phyloP scores from a whole-genome alignment of 2,113 vertebrate species.

The Xenotilapia leptura region DNA sequence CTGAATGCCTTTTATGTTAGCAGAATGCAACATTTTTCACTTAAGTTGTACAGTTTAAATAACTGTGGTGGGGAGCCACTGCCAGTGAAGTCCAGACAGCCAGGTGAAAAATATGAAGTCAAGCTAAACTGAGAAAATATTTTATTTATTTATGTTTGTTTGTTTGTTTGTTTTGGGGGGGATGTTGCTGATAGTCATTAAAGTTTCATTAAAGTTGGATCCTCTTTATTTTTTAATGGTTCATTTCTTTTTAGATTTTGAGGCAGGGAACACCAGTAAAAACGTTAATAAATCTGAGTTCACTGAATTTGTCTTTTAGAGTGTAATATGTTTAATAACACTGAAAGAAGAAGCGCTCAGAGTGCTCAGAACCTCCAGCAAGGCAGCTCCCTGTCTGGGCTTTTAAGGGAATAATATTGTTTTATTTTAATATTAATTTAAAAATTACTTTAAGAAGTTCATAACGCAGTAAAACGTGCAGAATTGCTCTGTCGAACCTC shows the following conservation, averaged over 20 bases:
- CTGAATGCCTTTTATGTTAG: not conserved
- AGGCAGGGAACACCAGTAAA: not conserved
- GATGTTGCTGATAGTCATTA: rapidly evolving
- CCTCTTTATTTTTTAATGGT: not conserved
- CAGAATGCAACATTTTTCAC: not conserved
- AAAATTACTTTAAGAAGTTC: not conserved
- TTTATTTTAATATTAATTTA: not conserved
- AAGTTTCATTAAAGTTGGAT: not conserved
- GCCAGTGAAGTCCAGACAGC: not conserved
- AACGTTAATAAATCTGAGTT: not conserved
- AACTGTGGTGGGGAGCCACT: not conserved
- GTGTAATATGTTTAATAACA: not conserved
- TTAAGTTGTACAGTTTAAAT: not conserved
- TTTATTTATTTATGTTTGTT: not conserved
- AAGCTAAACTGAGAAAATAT: not conserved
- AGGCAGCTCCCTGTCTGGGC: not conserved
- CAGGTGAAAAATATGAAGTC: not conserved
- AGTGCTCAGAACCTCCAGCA: not conserved
- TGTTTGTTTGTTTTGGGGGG: rapidly evolving
- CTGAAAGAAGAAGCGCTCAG: not conserved
- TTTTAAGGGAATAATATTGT: rapidly evolving
- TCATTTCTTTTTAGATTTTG: not conserved
- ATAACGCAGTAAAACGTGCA: not conserved
- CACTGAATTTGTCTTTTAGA: rapidly evolving
- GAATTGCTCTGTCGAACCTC: not conserved